Evolutionary conservation across 2,113 vertebrate species (phyloP), one percentile per base, ranked within the genome.

Genomic region (Larimichthys polyactis): DNA sequence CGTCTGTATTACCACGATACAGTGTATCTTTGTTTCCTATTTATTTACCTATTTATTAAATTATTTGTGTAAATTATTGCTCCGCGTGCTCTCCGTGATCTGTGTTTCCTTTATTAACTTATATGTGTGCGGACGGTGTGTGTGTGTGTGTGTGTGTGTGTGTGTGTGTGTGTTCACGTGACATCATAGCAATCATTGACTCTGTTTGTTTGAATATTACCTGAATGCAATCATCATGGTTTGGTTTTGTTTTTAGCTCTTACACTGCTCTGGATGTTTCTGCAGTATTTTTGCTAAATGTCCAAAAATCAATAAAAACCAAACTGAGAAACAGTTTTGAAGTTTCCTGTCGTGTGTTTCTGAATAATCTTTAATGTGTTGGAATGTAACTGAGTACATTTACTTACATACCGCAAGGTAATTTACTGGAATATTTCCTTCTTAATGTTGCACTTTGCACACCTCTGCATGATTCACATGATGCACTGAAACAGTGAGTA

Each of bases 281-380:
- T 93, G 96, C 95, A 96, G 96, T 96, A 95, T 96, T 96, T 84
- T 84, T 96, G 97, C 96, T 97, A 97, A 96, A 96, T 97, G 96
- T 97, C 97, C 95, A 96, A 98, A 96, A 96, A 97, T 40, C 94
- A 97, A 97, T 83, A 96, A 90, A 93, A 88, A 87, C 86, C 88
- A 92, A 94, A 87, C 78, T 82, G 78, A 85, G 76, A 89, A 88
- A 86, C 72, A 16, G 24, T 62, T 68, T 29, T 1, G 7, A 40
- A 40, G 8, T 29, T 0, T 10, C 54, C 4, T 4, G 11, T 29
- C 36, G 3, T 72, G 1, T 66, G 24, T 55, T 0, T 20, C 8
- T 19, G 9, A 19, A 55, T 11, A 55, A 40, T 17, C 32, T 36
- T 36, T 36, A 36, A 36, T 16, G 7, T 55, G 27, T 4, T 11